Percentiles rank a stretch among this genome's conserved stretches.
These are phyloP conservation scores for Protobothrops mucrosquamatus DNA, from an alignment of 2,113 vertebrate genomes.

Conservation along the genomic window DNA sequence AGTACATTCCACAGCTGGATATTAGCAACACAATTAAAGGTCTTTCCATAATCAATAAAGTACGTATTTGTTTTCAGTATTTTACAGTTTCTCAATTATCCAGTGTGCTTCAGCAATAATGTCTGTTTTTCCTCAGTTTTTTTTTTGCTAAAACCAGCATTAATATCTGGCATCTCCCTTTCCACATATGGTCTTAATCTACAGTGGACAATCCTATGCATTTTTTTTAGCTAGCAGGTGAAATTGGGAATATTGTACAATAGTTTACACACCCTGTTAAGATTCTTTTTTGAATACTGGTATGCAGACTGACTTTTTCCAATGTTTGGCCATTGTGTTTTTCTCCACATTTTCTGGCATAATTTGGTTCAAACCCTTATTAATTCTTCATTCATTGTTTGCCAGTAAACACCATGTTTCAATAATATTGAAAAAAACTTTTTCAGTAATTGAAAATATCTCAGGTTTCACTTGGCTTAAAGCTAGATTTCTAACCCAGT, in stretches of 20 bases:
- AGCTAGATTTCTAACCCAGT: neutral
- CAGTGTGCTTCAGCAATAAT: neutral
- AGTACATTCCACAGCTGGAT: too few species aligned
- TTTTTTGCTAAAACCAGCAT: neutral
- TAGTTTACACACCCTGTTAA: neutral
- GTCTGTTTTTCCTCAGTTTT: neutral
- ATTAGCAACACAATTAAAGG: too few species aligned
- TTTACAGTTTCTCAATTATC: neutral
- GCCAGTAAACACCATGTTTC: too few species aligned
- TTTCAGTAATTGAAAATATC: neutral
- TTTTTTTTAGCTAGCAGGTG: neutral
- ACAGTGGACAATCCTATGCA: neutral
- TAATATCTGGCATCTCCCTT: neutral
- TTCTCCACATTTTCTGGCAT: neutral
- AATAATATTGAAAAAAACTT: too few species aligned
- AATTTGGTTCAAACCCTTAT: neutral
- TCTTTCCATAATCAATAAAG: neutral
- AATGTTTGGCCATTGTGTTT: neutral
- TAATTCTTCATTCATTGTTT: neutral
- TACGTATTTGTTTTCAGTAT: neutral
- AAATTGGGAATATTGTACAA: neutral
- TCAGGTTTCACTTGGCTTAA: neutral
- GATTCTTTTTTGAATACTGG: neutral
- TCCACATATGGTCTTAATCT: neutral
- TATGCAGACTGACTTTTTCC: neutral